Evolutionary conservation across 2,113 vertebrate genomes (phyloP), one percentile per base, ranked within the genome.

Genomic region (Mastomys natalensis): DNA sequence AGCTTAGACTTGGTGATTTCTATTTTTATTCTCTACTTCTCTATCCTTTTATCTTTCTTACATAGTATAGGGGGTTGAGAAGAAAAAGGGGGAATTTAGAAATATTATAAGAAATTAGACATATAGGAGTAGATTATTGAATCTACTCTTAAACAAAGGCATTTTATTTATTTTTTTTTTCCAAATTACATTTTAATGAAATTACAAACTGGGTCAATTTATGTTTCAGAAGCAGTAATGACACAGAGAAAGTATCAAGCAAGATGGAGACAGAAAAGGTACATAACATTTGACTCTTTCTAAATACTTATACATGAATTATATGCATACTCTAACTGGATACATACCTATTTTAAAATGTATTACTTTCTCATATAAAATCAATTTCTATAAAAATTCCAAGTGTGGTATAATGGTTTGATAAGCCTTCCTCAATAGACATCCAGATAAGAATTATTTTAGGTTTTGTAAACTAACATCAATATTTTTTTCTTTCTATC

Each of bases 191-290:
- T 95, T 96, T 95, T 89, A 97, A 92, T 29, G 64, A 55, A 94
- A 10, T 97, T 96, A 76, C 93, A 97, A 95, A 97, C 58, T 85
- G 19, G 5, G 12, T 81, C 70, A 43, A 70, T 97, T 97, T 98
- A 40, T 97, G 98, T 98, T 98, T 96, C 97, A 99, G 98, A 82
- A 96, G 94, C 43, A 96, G 70, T 96, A 98, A 97, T n/a, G 81
- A 93, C 64, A 3, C 91, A 70, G 53, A 34, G 58, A 97, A 97
- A 81, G 95, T 70, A 76, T 89, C 96, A 72, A 98, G 95, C 88
- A 98, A 97, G 40, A 74, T 58, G 91, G 98, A 98, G 92, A 95
- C 97, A 64, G 96, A 97, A 95, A 98, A 98, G 98, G 99, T 99
- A 99, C 11, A 4, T 93, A 99, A 99, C 10, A 4, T 93, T 34